These are phyloP conservation scores for Amphibalanus amphitrite DNA, from an alignment of 1,140 invertebrate species.

Conservation along the genomic window DNA sequence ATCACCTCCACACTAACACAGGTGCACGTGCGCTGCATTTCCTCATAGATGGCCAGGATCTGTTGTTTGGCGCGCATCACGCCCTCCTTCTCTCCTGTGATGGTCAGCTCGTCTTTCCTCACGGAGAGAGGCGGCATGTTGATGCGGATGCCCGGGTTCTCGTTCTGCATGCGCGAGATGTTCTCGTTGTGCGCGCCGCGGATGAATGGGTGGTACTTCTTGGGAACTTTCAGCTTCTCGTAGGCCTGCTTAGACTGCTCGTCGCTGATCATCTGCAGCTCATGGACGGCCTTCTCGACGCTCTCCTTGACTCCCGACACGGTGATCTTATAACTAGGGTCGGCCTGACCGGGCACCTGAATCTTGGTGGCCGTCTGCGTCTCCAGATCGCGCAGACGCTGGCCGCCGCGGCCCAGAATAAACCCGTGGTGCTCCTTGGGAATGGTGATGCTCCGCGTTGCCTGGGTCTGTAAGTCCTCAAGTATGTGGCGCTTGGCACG, in stretches of 20 bases:
- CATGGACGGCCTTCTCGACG: slow-evolving; percentile 88
- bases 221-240: slow-evolving; percentile 72
- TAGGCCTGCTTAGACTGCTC: slow-evolving; percentile 75
- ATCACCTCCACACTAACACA: slow-evolving; percentile 87
- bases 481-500: slow-evolving; percentile 74
- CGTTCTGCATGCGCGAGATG: slow-evolving; percentile 50
- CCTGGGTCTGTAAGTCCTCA: slow-evolving; percentile 79
- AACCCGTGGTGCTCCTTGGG: slow-evolving; percentile 86
- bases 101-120: slow-evolving; percentile 81
- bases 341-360: slow-evolving; percentile 65
- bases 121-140: slow-evolving; percentile 84
- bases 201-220: slow-evolving; percentile 91
- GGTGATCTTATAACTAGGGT: slow-evolving; percentile 63
- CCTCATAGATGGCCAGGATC: slow-evolving; percentile 31
- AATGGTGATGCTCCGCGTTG: slow-evolving; percentile 61
- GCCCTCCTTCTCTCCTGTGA: slow-evolving; percentile 91
- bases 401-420: slow-evolving; percentile 77
- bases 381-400: slow-evolving; percentile 74
- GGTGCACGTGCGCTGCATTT: slow-evolving; percentile 57
- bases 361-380: slow-evolving; percentile 83
- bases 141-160: slow-evolving; percentile 66
- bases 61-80: slow-evolving; percentile 67
- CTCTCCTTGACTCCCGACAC: slow-evolving; percentile 87
- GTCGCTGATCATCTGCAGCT: slow-evolving; percentile 81
- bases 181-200: slow-evolving; percentile 70